These are phyloP conservation scores for Toxostoma redivivum DNA, from an alignment of 2,113 vertebrate genomes.

Conservation along the genomic window DNA sequence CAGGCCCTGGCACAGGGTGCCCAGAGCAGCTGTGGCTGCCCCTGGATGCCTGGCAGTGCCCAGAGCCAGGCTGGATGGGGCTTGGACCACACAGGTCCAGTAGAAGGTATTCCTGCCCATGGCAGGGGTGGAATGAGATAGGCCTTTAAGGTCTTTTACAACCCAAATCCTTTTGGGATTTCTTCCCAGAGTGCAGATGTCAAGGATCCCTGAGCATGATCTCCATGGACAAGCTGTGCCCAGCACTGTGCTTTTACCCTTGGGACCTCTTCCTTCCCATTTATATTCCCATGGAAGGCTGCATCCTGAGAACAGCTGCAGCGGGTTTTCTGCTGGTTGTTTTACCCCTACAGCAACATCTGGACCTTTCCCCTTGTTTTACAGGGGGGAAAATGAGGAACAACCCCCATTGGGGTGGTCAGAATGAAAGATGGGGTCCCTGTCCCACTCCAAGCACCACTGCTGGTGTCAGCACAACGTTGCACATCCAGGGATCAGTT, in stretches of 20 bases:
- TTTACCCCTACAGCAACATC: neutral
- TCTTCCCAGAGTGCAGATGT: neutral
- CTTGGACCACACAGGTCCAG: accelerated
- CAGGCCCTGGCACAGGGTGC: neutral
- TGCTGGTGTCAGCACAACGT: accelerated
- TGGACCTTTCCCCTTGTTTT: neutral
- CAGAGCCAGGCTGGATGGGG: accelerated
- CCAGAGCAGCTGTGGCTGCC: neutral
- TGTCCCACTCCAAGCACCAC: neutral
- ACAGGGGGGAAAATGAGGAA: neutral
- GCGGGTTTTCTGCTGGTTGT: neutral
- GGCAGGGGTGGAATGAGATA: neutral
- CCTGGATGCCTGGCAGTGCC: neutral
- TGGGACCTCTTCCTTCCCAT: neutral
- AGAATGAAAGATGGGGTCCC: neutral
- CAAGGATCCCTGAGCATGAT: neutral
- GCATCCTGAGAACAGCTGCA: neutral
- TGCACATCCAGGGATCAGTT: neutral
- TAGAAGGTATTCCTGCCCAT: neutral
- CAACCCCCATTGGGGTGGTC: accelerated
- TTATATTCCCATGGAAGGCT: neutral
- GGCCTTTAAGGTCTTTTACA: neutral
- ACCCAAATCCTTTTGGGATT: neutral
- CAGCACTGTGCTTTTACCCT: neutral
- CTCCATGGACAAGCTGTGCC: neutral